phyloP scores from a whole-genome alignment of 2,113 vertebrate genomes.

The Dendrocopos noguchii region DNA sequence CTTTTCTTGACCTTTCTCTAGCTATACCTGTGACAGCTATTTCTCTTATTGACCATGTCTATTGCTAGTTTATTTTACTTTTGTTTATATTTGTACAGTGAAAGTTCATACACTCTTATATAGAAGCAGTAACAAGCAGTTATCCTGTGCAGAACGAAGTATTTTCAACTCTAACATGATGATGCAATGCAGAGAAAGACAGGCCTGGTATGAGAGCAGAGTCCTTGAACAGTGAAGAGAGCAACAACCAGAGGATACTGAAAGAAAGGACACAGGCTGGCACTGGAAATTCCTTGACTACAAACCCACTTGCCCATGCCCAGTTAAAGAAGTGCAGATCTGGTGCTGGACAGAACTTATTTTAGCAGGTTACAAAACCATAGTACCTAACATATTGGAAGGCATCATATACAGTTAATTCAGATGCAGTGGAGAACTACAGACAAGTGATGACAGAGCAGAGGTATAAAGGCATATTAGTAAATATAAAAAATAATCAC shows the following conservation, averaged over 20 bases:
- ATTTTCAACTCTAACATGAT: background rate
- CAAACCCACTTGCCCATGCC: background rate
- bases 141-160: background rate
- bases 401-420: background rate
- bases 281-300: background rate
- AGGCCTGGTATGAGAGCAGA: background rate
- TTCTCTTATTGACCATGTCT: background rate
- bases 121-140: background rate
- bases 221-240: background rate
- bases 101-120: background rate
- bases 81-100: background rate
- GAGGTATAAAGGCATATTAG: background rate
- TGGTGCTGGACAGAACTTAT: background rate
- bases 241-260: background rate
- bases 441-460: background rate
- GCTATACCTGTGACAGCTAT: background rate
- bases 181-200: background rate
- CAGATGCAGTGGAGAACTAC: background rate
- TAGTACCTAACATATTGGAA: background rate
- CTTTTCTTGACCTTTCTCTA: background rate
- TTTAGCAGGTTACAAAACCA: background rate
- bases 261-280: background rate
- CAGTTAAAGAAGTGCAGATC: background rate
- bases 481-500: background rate
- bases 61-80: background rate